These are phyloP conservation scores for Andricus curvator DNA, from an alignment of 2,888 invertebrate genomes.

Conservation along the genomic window DNA sequence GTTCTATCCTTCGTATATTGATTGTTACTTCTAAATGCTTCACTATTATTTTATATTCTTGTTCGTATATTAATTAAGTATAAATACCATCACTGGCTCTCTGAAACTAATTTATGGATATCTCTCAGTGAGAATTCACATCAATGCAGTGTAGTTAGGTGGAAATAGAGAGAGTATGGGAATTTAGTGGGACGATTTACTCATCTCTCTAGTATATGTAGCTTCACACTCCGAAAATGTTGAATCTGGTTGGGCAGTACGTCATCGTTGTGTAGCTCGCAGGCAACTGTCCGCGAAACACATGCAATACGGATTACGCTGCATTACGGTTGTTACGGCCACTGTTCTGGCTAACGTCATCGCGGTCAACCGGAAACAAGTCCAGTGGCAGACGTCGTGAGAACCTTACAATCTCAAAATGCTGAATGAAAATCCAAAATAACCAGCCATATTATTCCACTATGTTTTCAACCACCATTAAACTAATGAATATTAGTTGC, in stretches of 20 bases:
- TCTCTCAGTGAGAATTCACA: conserved; percentile 6
- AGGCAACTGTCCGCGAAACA: conserved; percentile 53
- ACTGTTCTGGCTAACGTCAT: conserved; percentile 44
- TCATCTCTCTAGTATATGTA: conserved; percentile 16
- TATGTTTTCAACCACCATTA: no score
- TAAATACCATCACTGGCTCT: no score
- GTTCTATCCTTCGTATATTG: no score
- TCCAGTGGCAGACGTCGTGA: conserved; percentile 21
- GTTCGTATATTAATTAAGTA: no score
- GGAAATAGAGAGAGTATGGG: background rate
- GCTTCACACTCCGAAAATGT: conserved; percentile 37
- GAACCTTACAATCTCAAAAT: conserved; percentile 31
- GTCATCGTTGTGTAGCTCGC: conserved; percentile 48
- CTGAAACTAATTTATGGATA: background rate
- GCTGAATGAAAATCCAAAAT: background rate
- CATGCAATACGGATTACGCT: conserved; percentile 52
- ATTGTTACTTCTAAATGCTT: no score
- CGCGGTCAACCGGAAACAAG: conserved; percentile 35
- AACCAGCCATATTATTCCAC: background rate
- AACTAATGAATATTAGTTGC: no score
- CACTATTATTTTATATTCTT: no score
- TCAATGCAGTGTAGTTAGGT: conserved; percentile 1
- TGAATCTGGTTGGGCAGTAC: conserved; percentile 49
- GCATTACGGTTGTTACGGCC: conserved; percentile 51
- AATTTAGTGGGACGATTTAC: conserved; percentile 27